phyloP scores from a whole-genome alignment of 2,113 vertebrate species.

The Tursiops truncatus region DNA sequence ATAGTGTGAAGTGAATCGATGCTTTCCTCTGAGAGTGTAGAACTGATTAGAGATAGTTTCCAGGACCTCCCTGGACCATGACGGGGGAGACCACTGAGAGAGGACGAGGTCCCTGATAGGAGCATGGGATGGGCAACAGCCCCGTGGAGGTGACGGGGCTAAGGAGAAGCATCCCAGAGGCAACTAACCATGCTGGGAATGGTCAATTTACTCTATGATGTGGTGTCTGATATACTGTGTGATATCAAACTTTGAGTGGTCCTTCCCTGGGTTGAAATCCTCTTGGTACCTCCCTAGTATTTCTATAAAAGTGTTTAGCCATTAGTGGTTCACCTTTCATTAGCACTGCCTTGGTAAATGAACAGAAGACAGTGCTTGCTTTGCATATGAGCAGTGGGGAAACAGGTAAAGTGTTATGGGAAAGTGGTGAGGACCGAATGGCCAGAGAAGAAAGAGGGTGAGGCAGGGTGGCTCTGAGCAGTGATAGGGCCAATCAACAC shows the following conservation, averaged over 20 bases:
- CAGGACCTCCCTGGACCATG: background rate
- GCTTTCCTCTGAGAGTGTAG: background rate
- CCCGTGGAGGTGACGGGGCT: rapidly evolving
- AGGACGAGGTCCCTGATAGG: background rate
- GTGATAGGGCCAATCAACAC: rapidly evolving
- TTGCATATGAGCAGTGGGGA: no score
- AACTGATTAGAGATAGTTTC: background rate
- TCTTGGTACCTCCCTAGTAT: no score
- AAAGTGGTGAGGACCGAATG: no score
- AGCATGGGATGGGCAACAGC: rapidly evolving
- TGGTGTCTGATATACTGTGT: background rate
- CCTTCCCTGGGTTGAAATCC: background rate
- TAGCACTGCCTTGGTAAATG: background rate
- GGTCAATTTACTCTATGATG: rapidly evolving
- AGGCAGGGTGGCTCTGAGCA: rapidly evolving
- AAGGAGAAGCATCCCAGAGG: background rate
- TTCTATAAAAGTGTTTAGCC: background rate
- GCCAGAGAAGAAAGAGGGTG: background rate
- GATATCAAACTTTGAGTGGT: rapidly evolving
- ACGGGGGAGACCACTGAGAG: background rate
- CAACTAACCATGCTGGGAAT: rapidly evolving
- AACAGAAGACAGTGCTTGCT: no score
- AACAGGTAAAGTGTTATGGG: rapidly evolving
- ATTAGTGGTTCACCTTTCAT: background rate
- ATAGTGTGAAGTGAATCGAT: background rate